phyloP scores from a whole-genome alignment of 2,113 vertebrate species.

The Limnothrissa miodon region DNA sequence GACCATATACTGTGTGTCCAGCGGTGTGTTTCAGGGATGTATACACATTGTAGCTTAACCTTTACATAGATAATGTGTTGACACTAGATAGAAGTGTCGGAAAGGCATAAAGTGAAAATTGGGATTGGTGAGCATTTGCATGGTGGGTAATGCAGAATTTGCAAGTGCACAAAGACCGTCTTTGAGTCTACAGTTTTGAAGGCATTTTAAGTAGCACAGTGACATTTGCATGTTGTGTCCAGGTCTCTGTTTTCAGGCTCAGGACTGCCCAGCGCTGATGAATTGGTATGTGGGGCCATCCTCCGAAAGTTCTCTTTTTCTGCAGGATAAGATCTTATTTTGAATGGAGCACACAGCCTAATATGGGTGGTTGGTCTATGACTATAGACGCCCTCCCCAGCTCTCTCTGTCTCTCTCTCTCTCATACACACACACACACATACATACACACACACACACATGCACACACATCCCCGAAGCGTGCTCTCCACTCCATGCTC shows the following conservation, averaged over 20 bases:
- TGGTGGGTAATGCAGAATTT: neutral
- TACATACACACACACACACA: constrained; percentile 9
- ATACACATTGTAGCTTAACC: neutral
- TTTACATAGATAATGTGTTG: neutral
- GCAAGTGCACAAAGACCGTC: constrained; percentile 4
- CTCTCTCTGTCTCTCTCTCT: neutral
- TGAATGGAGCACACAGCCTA: neutral
- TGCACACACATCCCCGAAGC: neutral
- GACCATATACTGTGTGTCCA: neutral
- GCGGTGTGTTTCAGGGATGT: neutral
- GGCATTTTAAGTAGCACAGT: neutral
- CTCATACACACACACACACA: neutral
- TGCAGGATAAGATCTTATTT: constrained; percentile 16
- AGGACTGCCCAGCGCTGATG: neutral
- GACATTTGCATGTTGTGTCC: neutral
- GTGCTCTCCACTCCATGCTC: neutral
- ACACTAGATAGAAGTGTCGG: neutral
- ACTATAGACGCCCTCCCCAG: neutral
- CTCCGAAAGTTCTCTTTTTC: neutral
- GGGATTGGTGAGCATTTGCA: neutral
- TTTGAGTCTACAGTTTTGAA: neutral
- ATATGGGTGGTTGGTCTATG: neutral
- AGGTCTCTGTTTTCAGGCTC: neutral
- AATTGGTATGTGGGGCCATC: neutral
- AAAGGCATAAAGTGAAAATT: neutral